Evolutionary conservation across 2,113 vertebrate genomes (phyloP).

Genomic region (Lycaon pictus): DNA sequence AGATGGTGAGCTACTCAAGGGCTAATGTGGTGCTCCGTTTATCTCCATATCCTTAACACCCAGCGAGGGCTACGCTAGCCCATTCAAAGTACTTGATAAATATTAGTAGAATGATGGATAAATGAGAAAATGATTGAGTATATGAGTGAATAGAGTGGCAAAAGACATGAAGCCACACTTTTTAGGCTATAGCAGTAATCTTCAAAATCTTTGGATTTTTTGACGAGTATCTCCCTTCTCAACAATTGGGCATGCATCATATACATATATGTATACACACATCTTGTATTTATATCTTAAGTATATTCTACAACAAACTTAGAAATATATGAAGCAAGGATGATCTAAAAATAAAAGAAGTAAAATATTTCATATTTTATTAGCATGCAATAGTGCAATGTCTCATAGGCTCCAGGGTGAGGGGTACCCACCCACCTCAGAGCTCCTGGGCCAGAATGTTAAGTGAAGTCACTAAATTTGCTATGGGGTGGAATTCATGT

Average conservation of each 20-base stretch:
- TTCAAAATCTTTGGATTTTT: not conserved
- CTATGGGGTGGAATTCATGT: not conserved
- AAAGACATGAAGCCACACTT: not conserved
- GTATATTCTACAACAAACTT: not conserved
- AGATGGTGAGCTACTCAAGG: not conserved
- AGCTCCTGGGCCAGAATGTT: not conserved
- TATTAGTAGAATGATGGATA: not conserved
- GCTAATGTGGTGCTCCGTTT: not conserved
- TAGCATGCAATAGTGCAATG: not conserved
- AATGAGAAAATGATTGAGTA: not conserved
- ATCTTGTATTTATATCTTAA: not conserved
- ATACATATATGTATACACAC: not conserved
- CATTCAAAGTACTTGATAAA: not conserved
- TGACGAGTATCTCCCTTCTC: not conserved
- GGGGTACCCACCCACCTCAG: no score
- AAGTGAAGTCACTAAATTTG: not conserved
- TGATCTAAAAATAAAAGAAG: not conserved
- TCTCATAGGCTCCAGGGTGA: not conserved
- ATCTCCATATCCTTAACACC: not conserved
- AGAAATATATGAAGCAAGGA: not conserved
- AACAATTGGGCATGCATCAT: not conserved
- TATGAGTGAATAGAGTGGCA: not conserved
- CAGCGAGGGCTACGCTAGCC: not conserved
- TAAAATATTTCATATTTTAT: not conserved
- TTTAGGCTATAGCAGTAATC: not conserved